Percentiles rank a stretch among this genome's conserved stretches.
These are phyloP conservation scores for Apostichopus leukothele DNA, from an alignment of 53 echinoderm and acorn worm species.

Conservation along the genomic window DNA sequence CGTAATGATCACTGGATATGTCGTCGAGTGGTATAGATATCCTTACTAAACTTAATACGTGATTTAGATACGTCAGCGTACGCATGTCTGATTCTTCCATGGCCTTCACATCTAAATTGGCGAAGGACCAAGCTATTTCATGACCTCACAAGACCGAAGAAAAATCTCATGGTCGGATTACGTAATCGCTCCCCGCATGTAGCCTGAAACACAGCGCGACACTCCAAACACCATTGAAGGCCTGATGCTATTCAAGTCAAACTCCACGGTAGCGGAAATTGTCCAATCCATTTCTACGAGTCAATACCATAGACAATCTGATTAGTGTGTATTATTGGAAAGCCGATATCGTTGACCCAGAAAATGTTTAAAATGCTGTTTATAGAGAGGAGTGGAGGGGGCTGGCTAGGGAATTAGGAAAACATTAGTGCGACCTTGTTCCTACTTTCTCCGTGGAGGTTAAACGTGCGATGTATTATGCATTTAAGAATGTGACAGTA, in stretches of 20 bases:
- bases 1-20: no score
- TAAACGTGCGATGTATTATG: neutral
- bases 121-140: neutral
- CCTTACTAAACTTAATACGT: no score
- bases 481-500: neutral
- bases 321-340: conserved; percentile 10
- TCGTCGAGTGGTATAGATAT: no score
- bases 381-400: conserved; percentile 14
- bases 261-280: neutral
- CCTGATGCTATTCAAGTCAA: neutral
- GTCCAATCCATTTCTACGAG: neutral
- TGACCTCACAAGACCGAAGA: conserved; percentile 1
- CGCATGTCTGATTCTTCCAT: neutral
- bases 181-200: neutral
- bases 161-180: conserved; percentile 16
- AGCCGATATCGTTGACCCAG: conserved; percentile 43
- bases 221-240: conserved; percentile 27
- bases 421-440: conserved; percentile 46
- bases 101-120: neutral
- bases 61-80: no score
- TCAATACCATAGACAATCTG: conserved; percentile 23
- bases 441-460: conserved; percentile 33
- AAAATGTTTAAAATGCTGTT: conserved; percentile 8
- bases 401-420: conserved; percentile 38
- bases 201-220: conserved; percentile 36